Conservation (phyloP, 1,140 invertebrate genomes). For the Drosophila nebulosa region DNA sequence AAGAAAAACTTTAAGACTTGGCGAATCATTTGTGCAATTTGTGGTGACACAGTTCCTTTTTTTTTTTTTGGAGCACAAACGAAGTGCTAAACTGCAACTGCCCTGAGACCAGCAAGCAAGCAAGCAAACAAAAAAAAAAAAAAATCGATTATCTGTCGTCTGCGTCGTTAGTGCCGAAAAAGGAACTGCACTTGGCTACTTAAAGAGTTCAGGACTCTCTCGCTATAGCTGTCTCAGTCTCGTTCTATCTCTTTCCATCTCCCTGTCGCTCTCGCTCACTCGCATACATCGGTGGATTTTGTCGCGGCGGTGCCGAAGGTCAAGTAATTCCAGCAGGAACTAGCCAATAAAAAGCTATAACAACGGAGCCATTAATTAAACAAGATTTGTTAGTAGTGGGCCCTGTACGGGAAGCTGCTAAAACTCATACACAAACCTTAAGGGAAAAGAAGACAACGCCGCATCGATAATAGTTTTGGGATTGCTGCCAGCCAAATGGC, state of each 20-base stretch:
- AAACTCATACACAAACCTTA: slow-evolving; percentile 34
- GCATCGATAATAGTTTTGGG: slow-evolving; percentile 62
- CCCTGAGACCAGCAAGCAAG: neutral
- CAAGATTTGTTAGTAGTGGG: slow-evolving; percentile 51
- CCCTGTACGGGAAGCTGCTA: slow-evolving; percentile 49
- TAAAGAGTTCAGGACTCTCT: neutral
- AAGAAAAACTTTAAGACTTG: neutral
- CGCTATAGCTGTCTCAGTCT: neutral
- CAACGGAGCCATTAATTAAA: slow-evolving; percentile 76
- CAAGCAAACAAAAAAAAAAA: neutral
- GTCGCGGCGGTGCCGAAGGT: slow-evolving; percentile 32
- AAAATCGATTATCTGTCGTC: slow-evolving; percentile 17
- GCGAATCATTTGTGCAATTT: too few species aligned
- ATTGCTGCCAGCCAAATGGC: slow-evolving; percentile 52
- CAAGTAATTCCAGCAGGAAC: slow-evolving; percentile 42
- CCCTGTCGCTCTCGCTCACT: neutral
- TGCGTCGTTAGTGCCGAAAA: slow-evolving; percentile 1
- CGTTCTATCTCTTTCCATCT: neutral
- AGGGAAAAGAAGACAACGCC: slow-evolving; percentile 68
- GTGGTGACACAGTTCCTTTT: neutral
- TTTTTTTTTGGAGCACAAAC: neutral
- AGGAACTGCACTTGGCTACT: neutral
- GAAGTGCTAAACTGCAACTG: neutral
- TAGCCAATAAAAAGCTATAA: slow-evolving; percentile 62
- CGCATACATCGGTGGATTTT: neutral